Conservation (phyloP, 2,113 vertebrate species). For the Callaeas wilsoni region DNA sequence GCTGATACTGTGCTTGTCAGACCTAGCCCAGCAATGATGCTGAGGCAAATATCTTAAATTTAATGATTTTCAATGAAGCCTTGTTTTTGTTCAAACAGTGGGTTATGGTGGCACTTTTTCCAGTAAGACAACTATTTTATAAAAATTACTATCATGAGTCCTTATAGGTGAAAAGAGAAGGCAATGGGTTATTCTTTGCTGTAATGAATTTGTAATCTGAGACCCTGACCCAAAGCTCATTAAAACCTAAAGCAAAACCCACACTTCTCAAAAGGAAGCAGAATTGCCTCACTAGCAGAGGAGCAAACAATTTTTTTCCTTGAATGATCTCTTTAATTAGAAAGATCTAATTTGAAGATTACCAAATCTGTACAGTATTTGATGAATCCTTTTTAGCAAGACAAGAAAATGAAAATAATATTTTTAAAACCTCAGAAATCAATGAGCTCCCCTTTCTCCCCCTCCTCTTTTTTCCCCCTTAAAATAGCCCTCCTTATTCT, state of each 20-base stretch:
- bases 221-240: not conserved
- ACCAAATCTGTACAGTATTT: not conserved
- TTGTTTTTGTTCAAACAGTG: not conserved
- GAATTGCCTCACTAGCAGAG: not conserved
- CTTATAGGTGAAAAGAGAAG: not conserved
- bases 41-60: not conserved
- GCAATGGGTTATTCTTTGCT: not conserved
- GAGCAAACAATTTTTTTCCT: not conserved
- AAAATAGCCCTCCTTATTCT: not conserved
- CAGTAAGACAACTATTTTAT: not conserved
- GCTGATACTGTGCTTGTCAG: not conserved
- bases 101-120: not conserved
- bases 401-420: not conserved
- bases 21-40: not conserved
- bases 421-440: not conserved
- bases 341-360: not conserved
- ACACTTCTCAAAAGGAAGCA: not conserved
- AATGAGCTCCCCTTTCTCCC: accelerated
- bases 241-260: not conserved
- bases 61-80: not conserved
- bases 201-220: not conserved
- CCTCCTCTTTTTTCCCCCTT: accelerated
- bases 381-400: not conserved
- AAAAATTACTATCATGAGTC: not conserved
- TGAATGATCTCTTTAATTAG: not conserved